A percentile compares a stretch with the other conserved stretches of the same genome.
These are phyloP conservation scores for Bellardia pandia DNA, from an alignment of 2,888 invertebrate genomes.

Conservation along the genomic window DNA sequence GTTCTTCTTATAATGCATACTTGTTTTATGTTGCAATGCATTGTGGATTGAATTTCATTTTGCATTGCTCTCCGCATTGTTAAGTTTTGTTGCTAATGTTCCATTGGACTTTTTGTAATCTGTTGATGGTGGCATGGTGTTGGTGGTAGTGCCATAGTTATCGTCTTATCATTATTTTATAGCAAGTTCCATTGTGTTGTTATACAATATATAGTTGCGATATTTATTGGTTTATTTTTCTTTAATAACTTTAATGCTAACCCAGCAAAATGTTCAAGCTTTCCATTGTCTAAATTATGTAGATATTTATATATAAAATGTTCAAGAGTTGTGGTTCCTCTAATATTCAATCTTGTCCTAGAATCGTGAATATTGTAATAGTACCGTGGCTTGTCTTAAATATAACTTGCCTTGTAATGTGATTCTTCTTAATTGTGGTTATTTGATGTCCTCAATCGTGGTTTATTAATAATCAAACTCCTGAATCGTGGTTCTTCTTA, in stretches of 20 bases:
- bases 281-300: too few relatives aligned
- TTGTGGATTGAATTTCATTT: constrained; percentile 17
- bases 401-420: too few relatives aligned
- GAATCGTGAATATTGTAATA: too few relatives aligned
- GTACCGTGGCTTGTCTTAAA: too few relatives aligned
- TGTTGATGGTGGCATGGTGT: constrained; percentile 23
- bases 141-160: constrained; percentile 7
- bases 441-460: too few relatives aligned
- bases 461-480: too few relatives aligned
- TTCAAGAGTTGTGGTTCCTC: too few relatives aligned
- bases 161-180: constrained; percentile 44
- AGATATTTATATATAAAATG: too few relatives aligned
- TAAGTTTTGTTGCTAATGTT: constrained; percentile 10
- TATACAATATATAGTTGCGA: not conserved
- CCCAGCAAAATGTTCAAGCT: not conserved
- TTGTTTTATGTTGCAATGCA: constrained; percentile 43
- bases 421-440: too few relatives aligned
- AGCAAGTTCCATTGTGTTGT: not conserved
- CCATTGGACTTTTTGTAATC: not conserved
- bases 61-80: constrained; percentile 1
- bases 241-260: not conserved
- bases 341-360: too few relatives aligned
- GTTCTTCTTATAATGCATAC: constrained; percentile 40
- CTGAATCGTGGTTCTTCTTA: too few relatives aligned
- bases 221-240: constrained; percentile 31